phyloP scores from a whole-genome alignment of 2,113 vertebrate genomes.

The Macrotis lagotis region DNA sequence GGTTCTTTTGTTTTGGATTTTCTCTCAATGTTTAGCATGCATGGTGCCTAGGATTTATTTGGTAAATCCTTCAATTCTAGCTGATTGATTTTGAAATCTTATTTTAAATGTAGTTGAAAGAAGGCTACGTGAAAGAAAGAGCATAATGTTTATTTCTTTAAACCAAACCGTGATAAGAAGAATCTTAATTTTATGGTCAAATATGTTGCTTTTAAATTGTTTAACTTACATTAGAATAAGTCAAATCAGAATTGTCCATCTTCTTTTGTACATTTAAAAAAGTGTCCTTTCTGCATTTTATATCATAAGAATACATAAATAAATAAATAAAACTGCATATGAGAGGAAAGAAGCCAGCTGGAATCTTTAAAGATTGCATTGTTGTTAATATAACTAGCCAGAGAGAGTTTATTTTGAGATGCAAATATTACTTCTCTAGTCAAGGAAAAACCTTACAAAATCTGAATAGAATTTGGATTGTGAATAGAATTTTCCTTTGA shows the following conservation, averaged over 20 bases:
- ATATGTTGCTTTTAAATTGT: not conserved
- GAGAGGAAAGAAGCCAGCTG: not conserved
- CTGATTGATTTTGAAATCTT: not conserved
- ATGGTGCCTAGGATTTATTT: not conserved
- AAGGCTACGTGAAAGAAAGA: not conserved
- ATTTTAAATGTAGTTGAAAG: not conserved
- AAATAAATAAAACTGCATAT: not conserved
- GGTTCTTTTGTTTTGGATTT: not conserved
- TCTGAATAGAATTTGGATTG: not conserved
- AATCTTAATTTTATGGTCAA: not conserved
- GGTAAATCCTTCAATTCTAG: not conserved
- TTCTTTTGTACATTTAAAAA: not conserved
- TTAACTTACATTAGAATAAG: not conserved
- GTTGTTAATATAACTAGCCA: not conserved
- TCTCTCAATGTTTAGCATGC: not conserved
- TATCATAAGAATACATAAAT: not conserved
- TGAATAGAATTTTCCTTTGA: not conserved
- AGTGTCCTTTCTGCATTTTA: not conserved
- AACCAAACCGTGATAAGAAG: not conserved
- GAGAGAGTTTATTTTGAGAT: slow-evolving; percentile 22
- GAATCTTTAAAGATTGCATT: not conserved
- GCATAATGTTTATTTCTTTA: not conserved
- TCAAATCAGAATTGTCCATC: slow-evolving; percentile 13
- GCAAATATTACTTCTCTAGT: not conserved
- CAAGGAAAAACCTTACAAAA: not conserved